A percentile compares a stretch with the other conserved stretches of the same genome.
These are phyloP conservation scores for Gibbula magus DNA, from an alignment of 2,888 invertebrate species.

Conservation along the genomic window DNA sequence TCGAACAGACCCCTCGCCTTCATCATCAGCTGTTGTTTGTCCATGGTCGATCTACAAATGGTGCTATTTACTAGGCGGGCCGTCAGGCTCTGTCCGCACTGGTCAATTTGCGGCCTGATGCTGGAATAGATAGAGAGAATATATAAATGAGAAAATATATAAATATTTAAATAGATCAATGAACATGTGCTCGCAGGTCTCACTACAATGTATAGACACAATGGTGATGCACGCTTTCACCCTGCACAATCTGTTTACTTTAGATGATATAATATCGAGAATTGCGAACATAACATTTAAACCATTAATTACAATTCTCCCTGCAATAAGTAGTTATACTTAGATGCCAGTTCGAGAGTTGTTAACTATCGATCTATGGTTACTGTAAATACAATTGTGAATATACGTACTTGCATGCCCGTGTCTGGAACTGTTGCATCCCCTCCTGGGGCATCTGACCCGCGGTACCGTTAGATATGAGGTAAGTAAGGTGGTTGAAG, in stretches of 20 bases:
- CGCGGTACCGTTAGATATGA: slow-evolving; percentile 42
- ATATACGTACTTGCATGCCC: slow-evolving; percentile 40
- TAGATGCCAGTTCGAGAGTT: no score
- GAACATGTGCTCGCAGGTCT: no score
- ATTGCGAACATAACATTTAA: no score
- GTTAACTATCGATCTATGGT: no score
- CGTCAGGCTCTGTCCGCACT: slow-evolving; percentile 41
- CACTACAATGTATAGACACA: no score
- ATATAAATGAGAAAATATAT: not conserved
- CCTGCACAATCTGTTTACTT: no score
- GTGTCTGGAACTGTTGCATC: slow-evolving; percentile 30
- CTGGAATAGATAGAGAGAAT: slow-evolving; percentile 2
- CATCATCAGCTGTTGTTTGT: slow-evolving; percentile 39
- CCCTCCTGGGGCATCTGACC: slow-evolving; percentile 36
- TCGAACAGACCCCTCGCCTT: slow-evolving; percentile 41
- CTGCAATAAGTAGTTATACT: no score
- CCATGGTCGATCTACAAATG: slow-evolving; percentile 35
- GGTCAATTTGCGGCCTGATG: slow-evolving; percentile 40
- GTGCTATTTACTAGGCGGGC: slow-evolving; percentile 39
- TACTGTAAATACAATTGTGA: no score
- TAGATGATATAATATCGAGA: no score
- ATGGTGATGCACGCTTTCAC: no score
- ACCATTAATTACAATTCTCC: no score
- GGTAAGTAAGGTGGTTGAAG: slow-evolving; percentile 37
- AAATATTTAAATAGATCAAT: no score